These are phyloP conservation scores for Sarcophilus harrisii DNA, from an alignment of 2,797 vertebrate genomes.

Conservation along the genomic window DNA sequence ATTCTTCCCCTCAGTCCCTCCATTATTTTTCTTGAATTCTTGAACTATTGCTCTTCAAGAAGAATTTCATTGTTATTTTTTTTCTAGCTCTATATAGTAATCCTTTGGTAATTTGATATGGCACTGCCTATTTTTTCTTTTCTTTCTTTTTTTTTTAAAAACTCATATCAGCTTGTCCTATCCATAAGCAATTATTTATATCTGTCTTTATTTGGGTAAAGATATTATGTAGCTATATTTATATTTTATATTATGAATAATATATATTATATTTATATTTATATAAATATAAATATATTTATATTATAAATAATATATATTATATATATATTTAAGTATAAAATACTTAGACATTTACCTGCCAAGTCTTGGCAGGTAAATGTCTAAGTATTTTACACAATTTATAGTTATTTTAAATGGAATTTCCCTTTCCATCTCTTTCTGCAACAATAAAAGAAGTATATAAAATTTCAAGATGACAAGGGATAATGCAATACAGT, in stretches of 20 bases:
- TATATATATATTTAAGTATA: no score
- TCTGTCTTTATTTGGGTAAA: not conserved
- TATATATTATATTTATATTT: no score
- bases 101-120: not conserved
- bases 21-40: not conserved
- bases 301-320: no score
- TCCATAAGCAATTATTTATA: not conserved
- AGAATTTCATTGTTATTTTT: not conserved
- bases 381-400: not conserved
- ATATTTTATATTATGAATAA: no score
- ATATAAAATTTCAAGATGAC: not conserved
- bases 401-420: not conserved
- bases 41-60: not conserved
- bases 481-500: not conserved
- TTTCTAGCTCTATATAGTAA: not conserved
- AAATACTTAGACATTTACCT: no score
- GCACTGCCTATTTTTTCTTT: not conserved
- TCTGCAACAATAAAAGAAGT: not conserved
- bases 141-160: not conserved
- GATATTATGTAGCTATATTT: not conserved
- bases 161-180: not conserved
- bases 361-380: not conserved
- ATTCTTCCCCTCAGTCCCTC: not conserved
- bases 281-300: no score
- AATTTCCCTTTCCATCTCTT: not conserved